A percentile compares a stretch with the other conserved stretches of the same genome.
Conservation (phyloP, 92 coral and sea anemone species). For the Hydrozoanthus gracilis region DNA sequence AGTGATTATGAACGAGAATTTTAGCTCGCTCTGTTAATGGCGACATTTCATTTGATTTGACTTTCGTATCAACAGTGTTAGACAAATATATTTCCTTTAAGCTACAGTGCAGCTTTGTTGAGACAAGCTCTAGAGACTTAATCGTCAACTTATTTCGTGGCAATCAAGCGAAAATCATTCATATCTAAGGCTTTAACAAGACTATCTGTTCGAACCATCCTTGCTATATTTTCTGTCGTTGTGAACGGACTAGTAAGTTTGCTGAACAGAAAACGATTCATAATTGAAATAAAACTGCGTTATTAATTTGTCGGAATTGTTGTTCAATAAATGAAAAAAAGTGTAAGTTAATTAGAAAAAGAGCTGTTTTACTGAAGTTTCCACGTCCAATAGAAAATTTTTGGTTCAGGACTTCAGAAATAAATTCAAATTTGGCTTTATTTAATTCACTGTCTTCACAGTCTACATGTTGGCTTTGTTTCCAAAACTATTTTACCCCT, state of each 20-base stretch:
- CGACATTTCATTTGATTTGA: background rate
- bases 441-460: no score
- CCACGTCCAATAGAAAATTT: background rate
- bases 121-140: background rate
- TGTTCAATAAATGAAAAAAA: background rate
- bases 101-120: background rate
- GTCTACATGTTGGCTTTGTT: background rate
- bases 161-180: background rate
- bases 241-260: background rate
- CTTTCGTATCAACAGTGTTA: no score
- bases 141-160: constrained; percentile 5
- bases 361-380: background rate
- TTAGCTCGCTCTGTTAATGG: background rate
- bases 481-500: background rate
- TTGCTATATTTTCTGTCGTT: background rate
- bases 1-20: background rate
- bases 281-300: constrained; percentile 3
- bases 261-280: background rate
- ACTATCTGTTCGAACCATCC: background rate
- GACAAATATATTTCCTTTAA: background rate
- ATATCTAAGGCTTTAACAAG: background rate
- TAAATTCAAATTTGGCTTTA: background rate
- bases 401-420: background rate
- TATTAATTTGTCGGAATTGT: background rate
- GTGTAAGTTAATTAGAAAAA: background rate